These are phyloP conservation scores for Meiosimyza decipiens DNA, from an alignment of 2,888 invertebrate genomes.

Conservation along the genomic window DNA sequence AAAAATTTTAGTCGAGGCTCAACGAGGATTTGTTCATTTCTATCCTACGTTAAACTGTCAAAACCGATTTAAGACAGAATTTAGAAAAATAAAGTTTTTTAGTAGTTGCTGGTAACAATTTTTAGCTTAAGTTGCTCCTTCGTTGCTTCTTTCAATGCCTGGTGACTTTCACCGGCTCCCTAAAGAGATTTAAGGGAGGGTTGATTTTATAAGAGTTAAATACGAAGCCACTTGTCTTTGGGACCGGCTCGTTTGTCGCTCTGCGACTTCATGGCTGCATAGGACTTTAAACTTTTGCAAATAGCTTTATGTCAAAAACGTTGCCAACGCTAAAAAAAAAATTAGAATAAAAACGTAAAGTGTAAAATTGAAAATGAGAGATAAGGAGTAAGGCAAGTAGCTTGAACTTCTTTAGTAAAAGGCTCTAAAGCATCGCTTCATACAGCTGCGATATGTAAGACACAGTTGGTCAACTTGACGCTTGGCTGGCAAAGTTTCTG, in stretches of 20 bases:
- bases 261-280: background rate
- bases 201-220: too few relatives aligned
- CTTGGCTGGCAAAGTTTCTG: too few relatives aligned
- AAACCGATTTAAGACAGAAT: conserved; percentile 10
- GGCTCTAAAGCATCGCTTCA: too few relatives aligned
- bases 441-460: background rate
- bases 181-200: too few relatives aligned
- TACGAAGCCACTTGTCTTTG: background rate
- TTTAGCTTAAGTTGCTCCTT: too few relatives aligned
- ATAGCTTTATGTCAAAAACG: conserved; percentile 9
- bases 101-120: too few relatives aligned
- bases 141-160: too few relatives aligned
- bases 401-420: background rate
- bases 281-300: conserved; percentile 1
- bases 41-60: conserved; percentile 11
- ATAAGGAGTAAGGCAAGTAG: background rate
- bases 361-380: conserved; percentile 16
- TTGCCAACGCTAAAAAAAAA: background rate
- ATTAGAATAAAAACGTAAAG: too few relatives aligned
- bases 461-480: too few relatives aligned
- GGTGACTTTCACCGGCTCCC: too few relatives aligned
- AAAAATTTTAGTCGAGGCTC: background rate
- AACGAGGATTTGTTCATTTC: conserved; percentile 10
- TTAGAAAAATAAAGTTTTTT: conserved; percentile 6
- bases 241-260: background rate